Percentiles rank a stretch among this genome's conserved stretches.
phyloP scores from a whole-genome alignment of 2,113 vertebrate species.

The Zosterops hypoxanthus region DNA sequence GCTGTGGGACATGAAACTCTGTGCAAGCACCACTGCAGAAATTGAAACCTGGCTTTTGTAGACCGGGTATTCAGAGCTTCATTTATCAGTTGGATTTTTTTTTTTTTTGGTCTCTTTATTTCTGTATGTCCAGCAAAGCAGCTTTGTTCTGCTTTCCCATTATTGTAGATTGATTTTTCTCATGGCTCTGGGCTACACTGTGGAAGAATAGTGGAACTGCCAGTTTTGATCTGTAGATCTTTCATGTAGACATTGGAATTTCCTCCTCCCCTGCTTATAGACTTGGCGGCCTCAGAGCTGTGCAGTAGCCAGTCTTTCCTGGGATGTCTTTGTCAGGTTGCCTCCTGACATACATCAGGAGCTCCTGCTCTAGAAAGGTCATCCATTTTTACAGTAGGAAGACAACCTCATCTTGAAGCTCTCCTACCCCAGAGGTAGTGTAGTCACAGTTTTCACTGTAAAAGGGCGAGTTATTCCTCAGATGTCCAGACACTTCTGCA shows the following conservation, averaged over 20 bases:
- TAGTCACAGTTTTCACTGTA: background rate
- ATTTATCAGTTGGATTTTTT: background rate
- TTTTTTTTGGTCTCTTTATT: background rate
- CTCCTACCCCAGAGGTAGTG: background rate
- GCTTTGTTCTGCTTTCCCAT: background rate
- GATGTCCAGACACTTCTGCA: background rate
- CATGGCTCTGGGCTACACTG: background rate
- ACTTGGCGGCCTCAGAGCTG: background rate
- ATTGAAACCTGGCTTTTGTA: background rate
- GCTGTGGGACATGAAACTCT: background rate
- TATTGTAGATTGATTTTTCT: background rate
- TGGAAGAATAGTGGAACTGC: background rate
- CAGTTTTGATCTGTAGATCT: background rate
- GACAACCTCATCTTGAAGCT: background rate
- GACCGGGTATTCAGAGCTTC: background rate
- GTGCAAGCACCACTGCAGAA: fast-evolving
- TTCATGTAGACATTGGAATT: background rate
- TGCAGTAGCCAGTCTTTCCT: background rate
- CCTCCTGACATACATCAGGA: background rate
- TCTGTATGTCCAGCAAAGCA: background rate
- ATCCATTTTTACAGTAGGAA: background rate
- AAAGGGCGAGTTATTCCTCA: background rate
- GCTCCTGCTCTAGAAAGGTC: background rate
- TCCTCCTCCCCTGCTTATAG: background rate
- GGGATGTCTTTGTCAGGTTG: background rate